Evolutionary conservation across 2,113 vertebrate species (phyloP).

Genomic region (Lanius collurio): DNA sequence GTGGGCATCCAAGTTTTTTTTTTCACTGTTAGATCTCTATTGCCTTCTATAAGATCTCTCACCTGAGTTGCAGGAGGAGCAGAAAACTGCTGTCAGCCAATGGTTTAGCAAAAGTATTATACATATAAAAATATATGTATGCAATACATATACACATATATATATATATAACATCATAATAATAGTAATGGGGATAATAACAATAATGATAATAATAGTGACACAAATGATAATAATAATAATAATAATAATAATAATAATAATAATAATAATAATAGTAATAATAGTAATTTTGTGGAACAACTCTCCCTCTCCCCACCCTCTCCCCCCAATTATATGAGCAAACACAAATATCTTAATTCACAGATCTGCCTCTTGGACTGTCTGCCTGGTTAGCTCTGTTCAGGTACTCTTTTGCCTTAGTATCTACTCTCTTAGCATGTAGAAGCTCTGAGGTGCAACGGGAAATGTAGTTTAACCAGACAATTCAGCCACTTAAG

Average conservation of each 20-base stretch:
- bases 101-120: background rate
- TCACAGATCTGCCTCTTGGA: background rate
- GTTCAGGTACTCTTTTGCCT: background rate
- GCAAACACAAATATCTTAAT: background rate
- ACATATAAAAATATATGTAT: too few species aligned
- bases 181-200: too few species aligned
- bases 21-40: background rate
- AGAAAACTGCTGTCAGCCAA: background rate
- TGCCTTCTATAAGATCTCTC: background rate
- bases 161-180: too few species aligned
- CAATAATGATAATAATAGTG: too few species aligned
- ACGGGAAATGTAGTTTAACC: background rate
- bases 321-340: background rate
- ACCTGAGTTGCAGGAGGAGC: background rate
- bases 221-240: too few species aligned
- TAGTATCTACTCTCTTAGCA: background rate
- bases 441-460: background rate
- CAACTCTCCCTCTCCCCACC: accelerated
- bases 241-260: too few species aligned
- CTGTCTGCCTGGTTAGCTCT: background rate
- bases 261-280: too few species aligned
- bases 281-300: background rate
- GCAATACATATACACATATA: too few species aligned
- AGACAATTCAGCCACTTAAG: background rate
- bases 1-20: background rate